A percentile compares a stretch with the other conserved stretches of the same genome.
These are phyloP conservation scores for Centropus bengalensis DNA, from an alignment of 2,113 vertebrate genomes.

Conservation along the genomic window DNA sequence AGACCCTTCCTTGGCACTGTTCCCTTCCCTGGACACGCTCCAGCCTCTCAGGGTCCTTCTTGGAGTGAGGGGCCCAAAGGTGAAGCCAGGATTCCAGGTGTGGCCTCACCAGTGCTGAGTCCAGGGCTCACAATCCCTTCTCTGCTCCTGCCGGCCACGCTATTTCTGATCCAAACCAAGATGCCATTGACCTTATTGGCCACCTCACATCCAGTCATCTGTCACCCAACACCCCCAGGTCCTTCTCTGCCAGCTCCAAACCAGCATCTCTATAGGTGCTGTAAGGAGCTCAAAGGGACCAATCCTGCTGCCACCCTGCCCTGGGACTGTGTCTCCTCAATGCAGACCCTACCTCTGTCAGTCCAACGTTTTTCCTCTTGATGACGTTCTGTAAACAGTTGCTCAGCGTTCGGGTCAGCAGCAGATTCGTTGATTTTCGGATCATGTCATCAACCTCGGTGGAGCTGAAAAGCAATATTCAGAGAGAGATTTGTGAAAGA, in stretches of 20 bases:
- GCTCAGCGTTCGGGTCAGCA: slow-evolving; percentile 93
- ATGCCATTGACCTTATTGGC: too few relatives aligned
- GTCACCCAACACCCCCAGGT: too few relatives aligned
- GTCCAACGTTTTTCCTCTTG: slow-evolving; percentile 92
- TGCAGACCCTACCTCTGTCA: slow-evolving; percentile 84
- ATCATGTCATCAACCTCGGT: slow-evolving; percentile 98
- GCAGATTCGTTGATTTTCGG: slow-evolving; percentile 93
- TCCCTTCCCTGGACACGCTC: too few relatives aligned
- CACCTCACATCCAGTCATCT: too few relatives aligned
- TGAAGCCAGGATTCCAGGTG: too few relatives aligned
- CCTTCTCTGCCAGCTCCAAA: background rate
- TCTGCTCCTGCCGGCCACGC: too few relatives aligned
- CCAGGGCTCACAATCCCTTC: too few relatives aligned
- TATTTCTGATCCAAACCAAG: too few relatives aligned
- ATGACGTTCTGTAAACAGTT: slow-evolving; percentile 93
- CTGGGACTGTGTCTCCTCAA: background rate
- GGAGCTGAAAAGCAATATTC: slow-evolving; percentile 76
- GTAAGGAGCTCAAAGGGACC: background rate
- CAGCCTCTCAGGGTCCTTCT: too few relatives aligned
- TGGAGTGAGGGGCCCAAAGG: too few relatives aligned
- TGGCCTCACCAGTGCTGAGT: too few relatives aligned
- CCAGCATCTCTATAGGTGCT: background rate
- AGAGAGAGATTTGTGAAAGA: background rate
- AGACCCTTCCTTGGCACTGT: too few relatives aligned
- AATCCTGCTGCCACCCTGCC: background rate